Evolutionary conservation across 2,888 invertebrate genomes (phyloP).

Genomic region (Drosophila prostipennis): DNA sequence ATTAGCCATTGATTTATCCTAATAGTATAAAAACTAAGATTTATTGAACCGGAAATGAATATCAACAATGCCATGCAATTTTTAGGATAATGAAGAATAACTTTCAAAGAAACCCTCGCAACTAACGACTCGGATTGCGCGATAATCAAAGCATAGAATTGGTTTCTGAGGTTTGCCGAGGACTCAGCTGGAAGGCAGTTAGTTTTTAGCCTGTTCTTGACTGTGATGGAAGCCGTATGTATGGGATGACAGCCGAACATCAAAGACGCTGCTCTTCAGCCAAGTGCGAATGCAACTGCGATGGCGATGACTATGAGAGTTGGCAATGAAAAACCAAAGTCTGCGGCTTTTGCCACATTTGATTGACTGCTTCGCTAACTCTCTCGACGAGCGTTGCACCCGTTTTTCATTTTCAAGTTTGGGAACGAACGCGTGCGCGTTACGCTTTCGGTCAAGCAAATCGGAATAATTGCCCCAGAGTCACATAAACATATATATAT

Average conservation of each 20-base stretch:
- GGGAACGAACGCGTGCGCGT: slow-evolving; percentile 41
- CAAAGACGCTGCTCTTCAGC: slow-evolving; percentile 27
- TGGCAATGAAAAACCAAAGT: slow-evolving; percentile 12
- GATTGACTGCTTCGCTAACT: slow-evolving; percentile 65
- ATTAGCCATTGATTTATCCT: too few relatives aligned
- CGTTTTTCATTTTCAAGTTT: slow-evolving; percentile 7
- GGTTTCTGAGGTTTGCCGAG: slow-evolving; percentile 63
- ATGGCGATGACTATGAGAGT: slow-evolving; percentile 13
- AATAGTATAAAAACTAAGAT: neutral
- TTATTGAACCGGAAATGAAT: neutral
- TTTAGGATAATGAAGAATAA: neutral
- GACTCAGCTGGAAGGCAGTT: slow-evolving; percentile 27
- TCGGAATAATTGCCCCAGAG: slow-evolving; percentile 23
- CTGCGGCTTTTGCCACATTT: slow-evolving; percentile 45
- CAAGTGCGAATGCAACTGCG: slow-evolving; percentile 42
- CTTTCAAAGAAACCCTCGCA: slow-evolving; percentile 9
- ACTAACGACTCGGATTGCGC: slow-evolving; percentile 6
- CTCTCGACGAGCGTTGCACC: slow-evolving; percentile 37
- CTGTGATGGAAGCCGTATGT: slow-evolving; percentile 29
- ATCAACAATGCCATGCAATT: neutral
- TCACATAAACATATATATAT: slow-evolving; percentile 24
- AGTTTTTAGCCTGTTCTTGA: slow-evolving; percentile 18
- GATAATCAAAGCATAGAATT: slow-evolving; percentile 65
- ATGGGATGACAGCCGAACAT: slow-evolving; percentile 35
- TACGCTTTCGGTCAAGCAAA: slow-evolving; percentile 50